Evolutionary conservation across 2,797 vertebrate genomes (phyloP), one percentile per base, ranked within the genome.

Genomic region (Spinibarbus caldwelli): DNA sequence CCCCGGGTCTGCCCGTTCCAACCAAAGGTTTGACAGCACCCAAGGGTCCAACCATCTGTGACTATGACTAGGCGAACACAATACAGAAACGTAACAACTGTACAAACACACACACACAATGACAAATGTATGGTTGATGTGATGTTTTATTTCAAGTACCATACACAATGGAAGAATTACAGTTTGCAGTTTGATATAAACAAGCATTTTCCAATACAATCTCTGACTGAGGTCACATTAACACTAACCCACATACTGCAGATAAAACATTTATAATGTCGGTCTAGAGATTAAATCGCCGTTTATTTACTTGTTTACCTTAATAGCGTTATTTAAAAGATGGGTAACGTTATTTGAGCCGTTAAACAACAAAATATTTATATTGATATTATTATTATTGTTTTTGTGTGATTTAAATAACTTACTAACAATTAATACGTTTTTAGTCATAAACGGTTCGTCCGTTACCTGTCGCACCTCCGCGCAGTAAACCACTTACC

Each of bases 11-110:
- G 67, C 62, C 88, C 62, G 85, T 85, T 88, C 79, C 86, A 73
- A 23, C 71, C 80, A 76, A 76, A 36, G 66, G 73, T 78, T 43
- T 85, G 76, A 80, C 88, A 68, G 29, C 88, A 80, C 83, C 89
- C 75, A 70, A 75, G 59, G 89, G 90, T 80, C 91, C 91, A 89
- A 88, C 87, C 93, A 91, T 92, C 88, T 90, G 89, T 84, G 87
- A 90, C 89, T 91, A 88, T 86, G 88, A 90, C 88, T 49, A 64
- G 76, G 80, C 29, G 29, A 54, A 54, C 21, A 34, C 19, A 62
- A 41, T 26, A 66, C 59, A 59, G 23, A 31, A 52, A 23, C 3
- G 10, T 31, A 19, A 78, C 52, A 72, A 29, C 6, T 29, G 14
- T 26, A 80, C 21, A 78, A 36, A 78, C 52, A 6, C 52, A 54